Conservation (phyloP, 2,797 vertebrate genomes). For the Podarcis siculus region DNA sequence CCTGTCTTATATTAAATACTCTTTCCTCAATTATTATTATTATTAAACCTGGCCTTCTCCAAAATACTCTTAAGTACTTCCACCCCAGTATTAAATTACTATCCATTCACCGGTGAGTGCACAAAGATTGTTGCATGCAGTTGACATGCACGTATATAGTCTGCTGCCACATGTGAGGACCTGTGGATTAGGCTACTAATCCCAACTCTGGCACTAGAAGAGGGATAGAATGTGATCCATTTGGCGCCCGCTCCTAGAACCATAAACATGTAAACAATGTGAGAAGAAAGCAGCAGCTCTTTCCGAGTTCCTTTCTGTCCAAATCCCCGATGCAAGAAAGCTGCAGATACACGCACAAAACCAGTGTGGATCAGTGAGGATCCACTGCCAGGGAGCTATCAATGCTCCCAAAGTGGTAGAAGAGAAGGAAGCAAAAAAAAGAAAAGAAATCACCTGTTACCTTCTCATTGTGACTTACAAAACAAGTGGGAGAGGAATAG, state of each 20-base stretch:
- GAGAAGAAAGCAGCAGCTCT: neutral
- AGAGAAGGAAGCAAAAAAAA: neutral
- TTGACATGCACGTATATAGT: neutral
- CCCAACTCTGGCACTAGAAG: neutral
- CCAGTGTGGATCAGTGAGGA: neutral
- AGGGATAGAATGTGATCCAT: neutral
- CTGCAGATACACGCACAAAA: neutral
- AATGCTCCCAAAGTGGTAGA: neutral
- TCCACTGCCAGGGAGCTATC: neutral
- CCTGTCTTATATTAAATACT: neutral
- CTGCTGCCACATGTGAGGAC: neutral
- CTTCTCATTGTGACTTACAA: constrained; percentile 56
- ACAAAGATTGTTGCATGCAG: neutral
- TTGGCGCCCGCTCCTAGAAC: neutral
- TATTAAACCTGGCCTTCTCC: neutral
- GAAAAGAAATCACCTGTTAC: constrained; percentile 56
- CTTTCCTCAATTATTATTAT: neutral
- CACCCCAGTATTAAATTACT: neutral
- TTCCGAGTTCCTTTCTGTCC: neutral
- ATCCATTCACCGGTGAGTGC: neutral
- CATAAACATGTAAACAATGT: neutral
- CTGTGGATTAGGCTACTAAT: neutral
- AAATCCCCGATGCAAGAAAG: too few relatives aligned
- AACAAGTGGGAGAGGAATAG: constrained; percentile 52
- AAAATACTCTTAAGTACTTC: too few relatives aligned